Percentiles rank a stretch among this genome's conserved stretches.
phyloP scores from a whole-genome alignment of 2,797 vertebrate genomes.

The Phoeniculus purpureus region DNA sequence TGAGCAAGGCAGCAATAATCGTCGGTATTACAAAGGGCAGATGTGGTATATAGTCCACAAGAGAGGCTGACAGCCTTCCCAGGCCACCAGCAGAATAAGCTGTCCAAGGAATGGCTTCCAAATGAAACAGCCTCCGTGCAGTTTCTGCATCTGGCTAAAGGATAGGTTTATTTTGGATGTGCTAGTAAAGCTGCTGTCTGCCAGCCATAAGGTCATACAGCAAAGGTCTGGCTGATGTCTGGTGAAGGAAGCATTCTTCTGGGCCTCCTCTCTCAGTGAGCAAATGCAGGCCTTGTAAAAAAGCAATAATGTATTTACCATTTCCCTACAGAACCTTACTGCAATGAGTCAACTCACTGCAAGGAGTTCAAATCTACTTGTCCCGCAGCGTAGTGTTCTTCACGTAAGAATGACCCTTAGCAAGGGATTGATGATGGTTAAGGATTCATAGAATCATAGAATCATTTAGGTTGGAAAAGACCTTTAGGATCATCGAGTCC shows the following conservation, averaged over 20 bases:
- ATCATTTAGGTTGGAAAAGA: too few relatives aligned
- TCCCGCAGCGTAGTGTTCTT: background rate
- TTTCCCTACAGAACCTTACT: conserved; percentile 6
- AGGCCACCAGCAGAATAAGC: conserved; percentile 27
- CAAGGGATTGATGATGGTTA: background rate
- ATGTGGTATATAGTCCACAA: conserved; percentile 37
- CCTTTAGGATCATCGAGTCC: too few relatives aligned
- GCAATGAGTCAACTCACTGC: background rate
- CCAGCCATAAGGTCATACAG: background rate
- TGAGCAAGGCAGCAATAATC: background rate
- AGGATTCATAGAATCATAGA: background rate
- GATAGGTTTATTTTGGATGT: conserved; percentile 57
- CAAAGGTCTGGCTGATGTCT: conserved; percentile 50
- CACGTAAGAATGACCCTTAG: background rate
- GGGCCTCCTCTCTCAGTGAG: background rate
- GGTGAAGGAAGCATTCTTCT: conserved; percentile 26
- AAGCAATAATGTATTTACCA: background rate
- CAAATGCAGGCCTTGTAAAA: conserved; percentile 38
- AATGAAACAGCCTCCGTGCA: conserved; percentile 40
- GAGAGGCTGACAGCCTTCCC: conserved; percentile 33
- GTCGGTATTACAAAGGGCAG: conserved; percentile 16
- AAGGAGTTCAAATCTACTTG: background rate
- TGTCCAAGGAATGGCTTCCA: conserved; percentile 45
- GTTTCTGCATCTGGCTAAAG: conserved; percentile 44
- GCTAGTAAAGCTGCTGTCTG: conserved; percentile 56